Conservation (phyloP, 2,888 invertebrate genomes). For the Mellilla xanthometata region DNA sequence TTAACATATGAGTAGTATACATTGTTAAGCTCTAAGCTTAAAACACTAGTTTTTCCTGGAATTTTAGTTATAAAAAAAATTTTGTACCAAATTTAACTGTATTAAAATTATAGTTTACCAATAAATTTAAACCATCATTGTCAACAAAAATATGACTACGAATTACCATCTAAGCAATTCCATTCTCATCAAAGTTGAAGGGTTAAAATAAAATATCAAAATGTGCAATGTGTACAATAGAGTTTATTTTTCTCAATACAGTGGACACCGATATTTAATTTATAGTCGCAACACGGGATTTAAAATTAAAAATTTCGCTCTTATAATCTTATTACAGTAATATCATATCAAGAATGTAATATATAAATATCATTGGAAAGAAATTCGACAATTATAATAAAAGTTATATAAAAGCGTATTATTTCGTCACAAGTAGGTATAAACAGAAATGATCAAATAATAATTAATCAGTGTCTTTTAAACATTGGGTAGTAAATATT, state of each 20-base stretch:
- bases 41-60: too few relatives aligned
- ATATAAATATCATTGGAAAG: constrained; percentile 9
- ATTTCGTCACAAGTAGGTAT: not conserved
- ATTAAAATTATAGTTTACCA: too few relatives aligned
- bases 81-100: too few relatives aligned
- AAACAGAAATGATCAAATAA: not conserved
- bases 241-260: constrained; percentile 67
- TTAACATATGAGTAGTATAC: too few relatives aligned
- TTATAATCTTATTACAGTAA: constrained; percentile 8
- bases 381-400: constrained; percentile 11
- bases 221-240: constrained; percentile 31
- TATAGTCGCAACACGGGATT: constrained; percentile 17
- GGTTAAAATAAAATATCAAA: constrained; percentile 11
- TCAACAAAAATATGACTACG: too few relatives aligned
- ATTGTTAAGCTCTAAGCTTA: too few relatives aligned
- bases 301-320: constrained; percentile 10
- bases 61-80: too few relatives aligned
- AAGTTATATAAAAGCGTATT: constrained; percentile 9
- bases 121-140: too few relatives aligned
- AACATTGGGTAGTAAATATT: not conserved
- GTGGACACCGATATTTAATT: constrained; percentile 48
- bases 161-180: too few relatives aligned
- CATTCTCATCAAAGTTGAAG: not conserved
- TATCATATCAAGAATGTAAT: constrained; percentile 2
- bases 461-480: constrained; percentile 1